Base-by-base conservation (phyloP, 2,888 invertebrate genomes). In the Dynastes grantii region DNA sequence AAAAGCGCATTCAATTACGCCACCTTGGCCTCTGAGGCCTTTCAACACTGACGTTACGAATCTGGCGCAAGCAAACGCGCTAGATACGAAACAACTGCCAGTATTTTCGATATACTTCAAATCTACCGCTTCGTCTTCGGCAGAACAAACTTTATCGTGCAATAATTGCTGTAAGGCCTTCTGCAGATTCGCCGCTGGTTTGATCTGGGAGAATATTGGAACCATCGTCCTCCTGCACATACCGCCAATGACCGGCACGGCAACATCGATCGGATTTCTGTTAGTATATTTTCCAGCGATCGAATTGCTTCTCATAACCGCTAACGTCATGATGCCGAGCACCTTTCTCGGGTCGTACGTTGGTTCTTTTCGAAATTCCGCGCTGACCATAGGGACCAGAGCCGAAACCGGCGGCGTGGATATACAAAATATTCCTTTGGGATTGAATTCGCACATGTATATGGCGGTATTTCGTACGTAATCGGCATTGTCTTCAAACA, bases 331-430 rank as follows among this genome's bases (percentile, higher is more conserved):
- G 9, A 87, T 80, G 3, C 89, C 89, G 16, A 88, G 85, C 37
- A 89, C 86, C 78, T 83, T 85, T 78, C 85, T 84, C 22, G 81
- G 82, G 76, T 88, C 85, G 78, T 86, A 87, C 0, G 84, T 83
- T 32, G 85, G 84, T 40, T 85, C 86, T 81, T 86, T 87, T 80
- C 87, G 87, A 77, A 86, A 88, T 81, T 88, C 89, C 84, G 88
- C 87, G 8, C 86, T 84, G n/a, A 85, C 86, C 83, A 89, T 81
- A 2, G 89, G 88, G 1, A 89, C 87, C 68, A 89, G 83, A 22
- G 87, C 85, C 80, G 87, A 86, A 55, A 88, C 83, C 5, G 88
- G 88, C 5, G 87, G 88, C 55, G 85, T 87, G 0, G 86, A 85
- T 61, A 89, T 84, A 71, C 88, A 86, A 76, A 88, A 81, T 40